These are phyloP conservation scores for Dasyprocta punctata DNA, from an alignment of 2,113 vertebrate genomes.

Conservation along the genomic window DNA sequence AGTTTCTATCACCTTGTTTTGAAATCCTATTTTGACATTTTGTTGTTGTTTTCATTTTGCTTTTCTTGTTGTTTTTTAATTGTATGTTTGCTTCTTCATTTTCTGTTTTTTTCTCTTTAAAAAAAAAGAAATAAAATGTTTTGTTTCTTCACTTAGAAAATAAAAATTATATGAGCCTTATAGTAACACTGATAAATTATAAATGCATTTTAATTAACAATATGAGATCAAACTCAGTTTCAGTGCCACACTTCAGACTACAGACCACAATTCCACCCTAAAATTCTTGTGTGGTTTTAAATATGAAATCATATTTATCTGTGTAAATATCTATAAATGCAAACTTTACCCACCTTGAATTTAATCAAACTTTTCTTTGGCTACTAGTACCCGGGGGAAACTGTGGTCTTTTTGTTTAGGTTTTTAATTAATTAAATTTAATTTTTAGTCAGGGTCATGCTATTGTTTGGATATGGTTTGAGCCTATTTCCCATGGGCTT, in stretches of 20 bases:
- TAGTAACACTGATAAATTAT: background rate
- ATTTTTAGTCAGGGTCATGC: background rate
- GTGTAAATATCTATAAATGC: background rate
- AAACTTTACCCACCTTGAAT: background rate
- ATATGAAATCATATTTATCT: background rate
- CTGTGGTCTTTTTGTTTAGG: background rate
- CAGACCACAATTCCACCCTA: background rate
- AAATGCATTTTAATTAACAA: background rate
- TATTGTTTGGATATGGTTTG: background rate
- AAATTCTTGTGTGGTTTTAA: background rate
- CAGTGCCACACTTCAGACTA: background rate
- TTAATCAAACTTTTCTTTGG: background rate
- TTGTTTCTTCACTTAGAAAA: slow-evolving; percentile 11
- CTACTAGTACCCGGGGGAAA: background rate
- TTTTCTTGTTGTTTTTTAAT: too few relatives aligned
- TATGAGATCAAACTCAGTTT: background rate
- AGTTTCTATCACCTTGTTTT: too few relatives aligned
- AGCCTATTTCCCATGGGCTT: background rate
- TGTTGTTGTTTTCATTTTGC: too few relatives aligned
- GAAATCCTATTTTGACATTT: too few relatives aligned
- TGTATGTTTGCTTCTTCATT: too few relatives aligned
- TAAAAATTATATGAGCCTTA: background rate
- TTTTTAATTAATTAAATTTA: background rate
- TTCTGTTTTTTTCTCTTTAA: too few relatives aligned
- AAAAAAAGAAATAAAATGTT: background rate